These are phyloP conservation scores for Micronycteris hirsuta DNA, from an alignment of 2,113 vertebrate species.

Conservation along the genomic window DNA sequence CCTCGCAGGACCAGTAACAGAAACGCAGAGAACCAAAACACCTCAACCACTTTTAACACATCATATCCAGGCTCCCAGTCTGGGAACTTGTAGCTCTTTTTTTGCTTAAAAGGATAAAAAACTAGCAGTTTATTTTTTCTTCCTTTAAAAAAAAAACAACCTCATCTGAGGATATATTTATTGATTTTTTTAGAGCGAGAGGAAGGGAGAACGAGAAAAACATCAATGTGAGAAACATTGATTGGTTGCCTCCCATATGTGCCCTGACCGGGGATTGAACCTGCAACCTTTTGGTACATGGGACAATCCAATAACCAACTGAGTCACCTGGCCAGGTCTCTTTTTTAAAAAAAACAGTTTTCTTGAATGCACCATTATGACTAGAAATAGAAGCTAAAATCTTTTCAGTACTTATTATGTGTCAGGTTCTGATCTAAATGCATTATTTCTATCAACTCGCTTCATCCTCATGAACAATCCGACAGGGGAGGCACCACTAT, in stretches of 20 bases:
- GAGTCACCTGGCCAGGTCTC: background rate
- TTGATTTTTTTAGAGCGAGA: too few relatives aligned
- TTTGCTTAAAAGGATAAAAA: conserved; percentile 24
- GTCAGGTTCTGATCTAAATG: background rate
- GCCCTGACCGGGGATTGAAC: too few relatives aligned
- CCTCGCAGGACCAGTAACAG: background rate
- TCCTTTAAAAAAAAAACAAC: too few relatives aligned
- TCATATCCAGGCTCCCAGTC: background rate
- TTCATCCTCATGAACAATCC: background rate
- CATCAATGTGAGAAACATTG: background rate
- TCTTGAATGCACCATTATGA: background rate
- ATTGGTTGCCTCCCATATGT: background rate
- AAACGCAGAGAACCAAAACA: conserved; percentile 11
- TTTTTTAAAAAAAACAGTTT: background rate
- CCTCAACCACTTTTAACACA: background rate
- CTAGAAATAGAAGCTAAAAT: background rate
- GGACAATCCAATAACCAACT: background rate
- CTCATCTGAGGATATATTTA: too few relatives aligned
- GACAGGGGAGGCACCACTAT: background rate
- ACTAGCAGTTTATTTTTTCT: background rate
- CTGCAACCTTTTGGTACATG: too few relatives aligned
- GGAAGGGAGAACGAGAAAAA: too few relatives aligned
- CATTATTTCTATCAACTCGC: background rate
- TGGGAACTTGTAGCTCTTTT: background rate
- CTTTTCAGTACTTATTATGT: background rate